Base-by-base conservation (phyloP, 1,140 invertebrate species). In the Drosophila sturtevanti region DNA sequence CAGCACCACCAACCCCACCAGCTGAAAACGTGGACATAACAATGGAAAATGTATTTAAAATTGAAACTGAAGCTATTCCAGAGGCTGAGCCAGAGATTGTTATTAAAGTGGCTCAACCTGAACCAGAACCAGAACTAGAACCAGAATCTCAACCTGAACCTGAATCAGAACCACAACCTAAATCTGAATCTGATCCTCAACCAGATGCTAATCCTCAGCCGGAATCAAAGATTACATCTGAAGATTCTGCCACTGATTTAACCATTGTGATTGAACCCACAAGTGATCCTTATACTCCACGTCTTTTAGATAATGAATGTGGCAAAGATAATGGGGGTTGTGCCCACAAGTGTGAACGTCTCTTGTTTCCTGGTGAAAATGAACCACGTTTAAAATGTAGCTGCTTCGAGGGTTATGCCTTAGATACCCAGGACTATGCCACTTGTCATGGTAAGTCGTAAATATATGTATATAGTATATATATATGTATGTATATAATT, bases 331-430 rank as follows among this genome's bases (percentile, higher is more conserved):
- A 69, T 21, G 90, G 89, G 4, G 90, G 90, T 4, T 92, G 92
- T 67, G 90, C 80, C 6, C 92, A 92, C 2, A 81, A 91, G 16
- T 92, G 92, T 55, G 67, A 79, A 55, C 71, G 91, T 18, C 63
- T 92, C 4, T 61, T 91, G 1, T 89, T 79, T 41, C 81, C 87
- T 0, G 79, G 85, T 52, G 91, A 91, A 24, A 89, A 87, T 52
- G 84, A 87, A 12, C 84, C 89, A 11, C 68, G 89, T 0, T 59
- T 89, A 1, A 71, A 79, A 24, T 92, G 92, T 34, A 79, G 75
- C 34, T 92, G 92, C 60, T 68, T 70, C 37, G 52, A 70, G 4
- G 92, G 92, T 0, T 92, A 85, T 55, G 81, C 71, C 14, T 66
- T 92, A 22, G 79, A 91, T 70, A 70, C 75, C 0, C 61, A 73